A percentile compares a stretch with the other conserved stretches of the same genome.
phyloP scores from a whole-genome alignment of 2,888 invertebrate species.

The Belgica antarctica region DNA sequence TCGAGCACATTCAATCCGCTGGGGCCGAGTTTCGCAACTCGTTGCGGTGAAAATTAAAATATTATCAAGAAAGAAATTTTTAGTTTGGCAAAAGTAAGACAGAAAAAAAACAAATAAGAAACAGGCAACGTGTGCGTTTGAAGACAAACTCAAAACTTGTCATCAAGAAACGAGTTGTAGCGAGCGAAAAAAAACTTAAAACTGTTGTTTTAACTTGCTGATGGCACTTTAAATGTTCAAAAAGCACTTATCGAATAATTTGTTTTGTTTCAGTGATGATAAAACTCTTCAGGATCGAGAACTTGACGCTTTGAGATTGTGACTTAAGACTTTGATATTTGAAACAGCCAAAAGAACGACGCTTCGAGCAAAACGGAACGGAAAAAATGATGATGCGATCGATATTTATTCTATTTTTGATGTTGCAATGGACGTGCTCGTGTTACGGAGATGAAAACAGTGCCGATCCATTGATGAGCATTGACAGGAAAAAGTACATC shows the following conservation, averaged over 20 bases:
- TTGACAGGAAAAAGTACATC: not conserved
- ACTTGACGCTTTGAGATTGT: constrained; percentile 8
- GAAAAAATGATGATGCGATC: not conserved
- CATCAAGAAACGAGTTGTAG: not conserved
- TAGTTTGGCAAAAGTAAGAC: too few relatives aligned
- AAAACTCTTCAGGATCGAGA: constrained; percentile 22
- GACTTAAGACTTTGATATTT: not conserved
- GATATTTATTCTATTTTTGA: constrained; percentile 10
- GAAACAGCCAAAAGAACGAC: constrained; percentile 4
- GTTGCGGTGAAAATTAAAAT: not conserved
- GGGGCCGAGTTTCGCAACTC: not conserved
- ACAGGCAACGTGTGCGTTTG: not conserved
- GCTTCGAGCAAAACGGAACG: not conserved
- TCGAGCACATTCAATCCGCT: too few relatives aligned
- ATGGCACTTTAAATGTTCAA: too few relatives aligned
- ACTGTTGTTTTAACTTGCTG: constrained; percentile 1
- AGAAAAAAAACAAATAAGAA: not conserved
- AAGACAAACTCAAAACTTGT: not conserved
- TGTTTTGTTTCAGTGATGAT: constrained; percentile 20
- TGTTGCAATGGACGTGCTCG: constrained; percentile 6
- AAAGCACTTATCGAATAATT: not conserved
- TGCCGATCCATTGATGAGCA: not conserved
- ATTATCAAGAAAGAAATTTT: not conserved
- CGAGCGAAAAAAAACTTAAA: not conserved
- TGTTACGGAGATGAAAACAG: not conserved